Percentiles rank a stretch among this genome's conserved stretches.
phyloP scores from a whole-genome alignment of 2,888 invertebrate species.

The Acanthosoma haemorrhoidale region DNA sequence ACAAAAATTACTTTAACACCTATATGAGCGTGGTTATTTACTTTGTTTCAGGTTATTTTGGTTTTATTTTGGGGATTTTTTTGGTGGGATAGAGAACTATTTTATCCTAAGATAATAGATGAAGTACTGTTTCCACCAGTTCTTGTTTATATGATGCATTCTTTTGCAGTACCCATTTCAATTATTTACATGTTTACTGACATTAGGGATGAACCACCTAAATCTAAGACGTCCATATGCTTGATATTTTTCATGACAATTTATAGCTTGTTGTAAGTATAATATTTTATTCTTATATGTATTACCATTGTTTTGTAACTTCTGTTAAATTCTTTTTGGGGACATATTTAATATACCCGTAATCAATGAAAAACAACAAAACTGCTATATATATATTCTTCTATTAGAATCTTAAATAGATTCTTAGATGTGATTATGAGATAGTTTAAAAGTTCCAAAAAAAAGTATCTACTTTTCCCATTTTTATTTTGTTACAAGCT shows the following conservation, averaged over 20 bases:
- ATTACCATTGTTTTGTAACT: too few relatives aligned
- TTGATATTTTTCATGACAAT: neutral
- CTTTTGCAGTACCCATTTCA: neutral
- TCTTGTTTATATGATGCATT: neutral
- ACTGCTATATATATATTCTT: too few relatives aligned
- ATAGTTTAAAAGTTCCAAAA: too few relatives aligned
- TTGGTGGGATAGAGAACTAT: constrained; percentile 53
- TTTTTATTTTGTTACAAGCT: too few relatives aligned
- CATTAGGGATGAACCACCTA: neutral
- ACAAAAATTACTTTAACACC: too few relatives aligned
- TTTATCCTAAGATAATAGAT: constrained; percentile 53
- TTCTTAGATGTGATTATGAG: too few relatives aligned
- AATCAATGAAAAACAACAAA: too few relatives aligned
- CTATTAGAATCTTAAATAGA: too few relatives aligned
- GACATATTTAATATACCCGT: too few relatives aligned
- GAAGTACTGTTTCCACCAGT: constrained; percentile 45
- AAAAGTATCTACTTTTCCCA: too few relatives aligned
- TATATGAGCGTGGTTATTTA: too few relatives aligned
- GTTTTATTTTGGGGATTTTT: constrained; percentile 54
- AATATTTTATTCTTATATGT: neutral
- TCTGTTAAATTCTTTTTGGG: too few relatives aligned
- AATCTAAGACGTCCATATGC: neutral
- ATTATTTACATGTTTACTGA: neutral
- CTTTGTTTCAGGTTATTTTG: constrained; percentile 49
- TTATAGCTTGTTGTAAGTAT: neutral